A percentile compares a stretch with the other conserved stretches of the same genome.
Conservation (phyloP, 2,797 vertebrate species). For the Anniella stebbinsi region DNA sequence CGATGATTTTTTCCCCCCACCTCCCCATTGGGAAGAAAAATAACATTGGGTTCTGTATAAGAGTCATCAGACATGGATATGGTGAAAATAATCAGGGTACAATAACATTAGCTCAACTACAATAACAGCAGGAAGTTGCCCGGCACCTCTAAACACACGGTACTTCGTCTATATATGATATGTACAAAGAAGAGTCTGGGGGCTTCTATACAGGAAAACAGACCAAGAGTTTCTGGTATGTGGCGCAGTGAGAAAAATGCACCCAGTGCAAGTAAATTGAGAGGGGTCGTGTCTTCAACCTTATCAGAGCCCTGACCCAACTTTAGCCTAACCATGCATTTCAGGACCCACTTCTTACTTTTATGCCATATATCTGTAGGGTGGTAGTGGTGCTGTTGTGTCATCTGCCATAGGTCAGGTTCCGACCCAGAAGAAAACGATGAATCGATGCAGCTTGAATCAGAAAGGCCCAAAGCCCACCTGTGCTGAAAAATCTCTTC, state of each 20-base stretch:
- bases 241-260: background rate
- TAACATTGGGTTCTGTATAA: slow-evolving; percentile 61
- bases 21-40: slow-evolving; percentile 59
- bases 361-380: background rate
- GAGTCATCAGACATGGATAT: slow-evolving; percentile 61
- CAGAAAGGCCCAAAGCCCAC: background rate
- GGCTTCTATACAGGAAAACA: slow-evolving; percentile 2
- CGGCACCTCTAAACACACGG: slow-evolving; percentile 38
- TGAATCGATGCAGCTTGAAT: background rate
- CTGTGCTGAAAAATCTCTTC: background rate
- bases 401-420: background rate
- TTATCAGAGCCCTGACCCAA: background rate
- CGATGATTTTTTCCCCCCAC: background rate
- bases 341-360: background rate
- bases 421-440: background rate
- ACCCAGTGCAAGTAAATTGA: slow-evolving; percentile 2
- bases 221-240: slow-evolving; percentile 48
- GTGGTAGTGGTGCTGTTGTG: background rate
- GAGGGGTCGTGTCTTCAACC: background rate
- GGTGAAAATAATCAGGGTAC: slow-evolving; percentile 51
- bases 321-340: background rate
- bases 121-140: slow-evolving; percentile 43
- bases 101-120: slow-evolving; percentile 60
- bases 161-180: background rate
- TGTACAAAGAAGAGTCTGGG: background rate